Conservation (phyloP, 2,888 invertebrate genomes). For the Nomada flava region DNA sequence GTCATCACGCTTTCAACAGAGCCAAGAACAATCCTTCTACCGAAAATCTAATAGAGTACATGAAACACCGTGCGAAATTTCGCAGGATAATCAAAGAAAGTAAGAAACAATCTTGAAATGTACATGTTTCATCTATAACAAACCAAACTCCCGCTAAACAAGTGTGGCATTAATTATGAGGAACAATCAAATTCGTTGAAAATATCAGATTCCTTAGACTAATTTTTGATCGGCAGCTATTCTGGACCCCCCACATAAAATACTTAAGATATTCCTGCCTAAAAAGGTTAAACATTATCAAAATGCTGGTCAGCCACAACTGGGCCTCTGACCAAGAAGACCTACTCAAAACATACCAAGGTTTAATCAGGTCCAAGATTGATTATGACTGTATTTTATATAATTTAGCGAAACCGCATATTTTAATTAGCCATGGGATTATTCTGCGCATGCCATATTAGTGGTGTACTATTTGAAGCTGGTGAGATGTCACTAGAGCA, state of each 20-base stretch:
- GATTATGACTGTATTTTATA: neutral
- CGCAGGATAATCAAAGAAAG: slow-evolving; percentile 15
- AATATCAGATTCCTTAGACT: neutral
- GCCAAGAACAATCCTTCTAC: neutral
- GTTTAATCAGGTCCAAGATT: neutral
- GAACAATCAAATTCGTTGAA: neutral
- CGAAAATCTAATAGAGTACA: slow-evolving; percentile 1
- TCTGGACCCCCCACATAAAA: neutral
- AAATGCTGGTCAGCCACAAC: no score
- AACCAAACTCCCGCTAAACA: neutral
- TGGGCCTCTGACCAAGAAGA: neutral
- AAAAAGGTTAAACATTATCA: neutral
- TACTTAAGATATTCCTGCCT: neutral
- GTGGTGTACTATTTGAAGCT: neutral
- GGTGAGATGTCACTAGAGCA: no score
- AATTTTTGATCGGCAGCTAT: neutral
- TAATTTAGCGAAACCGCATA: neutral
- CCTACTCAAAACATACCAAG: neutral
- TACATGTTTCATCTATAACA: neutral
- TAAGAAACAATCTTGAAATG: neutral
- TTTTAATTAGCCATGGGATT: neutral
- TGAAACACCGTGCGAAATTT: neutral
- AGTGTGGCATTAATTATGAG: neutral
- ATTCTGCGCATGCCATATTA: neutral
- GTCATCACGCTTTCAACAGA: neutral